Evolutionary conservation across 1,140 invertebrate genomes (phyloP).

Genomic region (Parapsyche elsis): DNA sequence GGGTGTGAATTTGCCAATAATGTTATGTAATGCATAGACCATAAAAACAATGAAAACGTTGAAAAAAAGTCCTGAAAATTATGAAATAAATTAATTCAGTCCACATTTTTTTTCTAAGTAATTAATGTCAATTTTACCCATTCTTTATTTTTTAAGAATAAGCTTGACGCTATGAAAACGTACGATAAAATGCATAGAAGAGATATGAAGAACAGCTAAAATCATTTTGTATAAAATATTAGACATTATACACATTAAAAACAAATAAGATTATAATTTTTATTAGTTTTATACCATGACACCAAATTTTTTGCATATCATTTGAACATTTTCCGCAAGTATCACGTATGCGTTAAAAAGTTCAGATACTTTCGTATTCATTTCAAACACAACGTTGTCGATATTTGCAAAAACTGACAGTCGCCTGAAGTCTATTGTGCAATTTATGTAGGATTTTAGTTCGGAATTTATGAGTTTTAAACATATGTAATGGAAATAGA

Average conservation of each 20-base stretch:
- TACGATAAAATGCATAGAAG: neutral
- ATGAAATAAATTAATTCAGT: too few relatives aligned
- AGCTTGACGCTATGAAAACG: neutral
- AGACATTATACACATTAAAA: too few relatives aligned
- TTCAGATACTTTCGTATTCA: neutral
- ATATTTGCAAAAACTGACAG: neutral
- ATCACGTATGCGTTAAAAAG: neutral
- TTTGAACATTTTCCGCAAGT: slow-evolving; percentile 1
- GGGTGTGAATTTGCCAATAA: too few relatives aligned
- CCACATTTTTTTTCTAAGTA: too few relatives aligned
- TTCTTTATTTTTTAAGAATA: too few relatives aligned
- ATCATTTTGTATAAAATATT: too few relatives aligned
- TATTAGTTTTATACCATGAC: neutral
- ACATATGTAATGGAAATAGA: neutral
- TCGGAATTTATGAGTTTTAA: neutral
- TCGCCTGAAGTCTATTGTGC: neutral
- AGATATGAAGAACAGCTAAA: neutral
- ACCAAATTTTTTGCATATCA: neutral
- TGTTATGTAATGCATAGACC: neutral
- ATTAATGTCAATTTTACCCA: too few relatives aligned
- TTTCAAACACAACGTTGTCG: neutral
- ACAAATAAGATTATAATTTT: too few relatives aligned
- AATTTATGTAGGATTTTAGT: neutral
- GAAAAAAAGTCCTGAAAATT: neutral
- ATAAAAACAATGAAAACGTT: neutral